Evolutionary conservation across 1,140 invertebrate genomes (phyloP).

Genomic region (Polyergus mexicanus): DNA sequence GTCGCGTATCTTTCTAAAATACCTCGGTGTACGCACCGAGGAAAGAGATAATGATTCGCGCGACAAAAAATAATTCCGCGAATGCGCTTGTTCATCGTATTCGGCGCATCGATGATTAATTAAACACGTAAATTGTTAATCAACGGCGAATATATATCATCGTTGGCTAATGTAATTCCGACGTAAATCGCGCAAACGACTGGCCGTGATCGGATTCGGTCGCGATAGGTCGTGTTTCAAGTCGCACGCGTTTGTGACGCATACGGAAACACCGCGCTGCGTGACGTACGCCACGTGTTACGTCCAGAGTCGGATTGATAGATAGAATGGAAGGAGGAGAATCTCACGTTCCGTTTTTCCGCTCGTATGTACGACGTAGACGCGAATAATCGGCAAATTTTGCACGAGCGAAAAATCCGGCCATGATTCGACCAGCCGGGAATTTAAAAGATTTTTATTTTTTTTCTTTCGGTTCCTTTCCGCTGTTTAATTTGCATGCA

Average conservation of each 20-base stretch:
- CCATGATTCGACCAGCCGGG: background rate
- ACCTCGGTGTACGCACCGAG: too few relatives aligned
- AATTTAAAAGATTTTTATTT: background rate
- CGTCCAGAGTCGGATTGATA: too few relatives aligned
- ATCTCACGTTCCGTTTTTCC: conserved; percentile 45
- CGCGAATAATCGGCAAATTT: conserved; percentile 19
- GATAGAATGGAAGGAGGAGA: background rate
- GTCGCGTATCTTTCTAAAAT: too few relatives aligned
- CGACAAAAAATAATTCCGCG: background rate
- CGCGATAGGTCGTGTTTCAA: conserved; percentile 10
- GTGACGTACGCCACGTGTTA: conserved; percentile 59
- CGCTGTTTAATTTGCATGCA: background rate
- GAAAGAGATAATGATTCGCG: too few relatives aligned
- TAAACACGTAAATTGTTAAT: conserved; percentile 40
- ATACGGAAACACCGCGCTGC: conserved; percentile 33
- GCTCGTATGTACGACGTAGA: background rate
- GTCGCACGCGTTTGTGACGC: background rate
- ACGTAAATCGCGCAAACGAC: conserved; percentile 28
- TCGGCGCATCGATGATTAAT: background rate
- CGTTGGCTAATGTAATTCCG: conserved; percentile 29
- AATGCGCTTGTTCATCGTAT: background rate
- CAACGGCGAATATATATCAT: background rate
- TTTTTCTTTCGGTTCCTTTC: background rate
- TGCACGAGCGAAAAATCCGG: background rate
- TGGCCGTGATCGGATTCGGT: background rate